Evolutionary conservation across 2,797 vertebrate species (phyloP).

Genomic region (Tadarida brasiliensis): DNA sequence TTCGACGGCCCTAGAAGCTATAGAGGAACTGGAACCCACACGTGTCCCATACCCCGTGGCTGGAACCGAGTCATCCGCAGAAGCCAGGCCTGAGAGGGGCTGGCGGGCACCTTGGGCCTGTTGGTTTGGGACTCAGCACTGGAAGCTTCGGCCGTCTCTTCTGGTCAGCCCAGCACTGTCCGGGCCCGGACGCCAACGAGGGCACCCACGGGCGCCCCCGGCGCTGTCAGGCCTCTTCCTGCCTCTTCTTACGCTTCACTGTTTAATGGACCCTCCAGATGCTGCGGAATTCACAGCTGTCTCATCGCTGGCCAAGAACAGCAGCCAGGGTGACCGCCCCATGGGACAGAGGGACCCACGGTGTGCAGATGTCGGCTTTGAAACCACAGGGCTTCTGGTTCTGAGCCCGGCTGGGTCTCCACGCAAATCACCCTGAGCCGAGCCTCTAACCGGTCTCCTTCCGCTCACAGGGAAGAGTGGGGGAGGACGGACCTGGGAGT

Average conservation of each 20-base stretch:
- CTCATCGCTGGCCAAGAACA: background rate
- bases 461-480: too few relatives aligned
- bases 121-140: background rate
- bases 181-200: background rate
- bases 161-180: background rate
- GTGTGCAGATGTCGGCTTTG: background rate
- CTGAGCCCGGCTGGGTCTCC: background rate
- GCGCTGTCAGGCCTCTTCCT: background rate
- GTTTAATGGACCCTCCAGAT: background rate
- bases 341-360: accelerated
- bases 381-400: background rate
- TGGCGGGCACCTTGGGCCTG: too few relatives aligned
- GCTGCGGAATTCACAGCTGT: background rate
- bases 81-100: background rate
- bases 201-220: background rate
- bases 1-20: background rate
- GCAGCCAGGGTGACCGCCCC: background rate
- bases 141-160: background rate
- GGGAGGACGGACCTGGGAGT: background rate
- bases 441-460: too few relatives aligned
- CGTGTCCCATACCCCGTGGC: background rate
- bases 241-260: background rate
- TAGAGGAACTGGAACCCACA: background rate
- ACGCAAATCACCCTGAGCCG: background rate
- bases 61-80: background rate